Percentiles rank a stretch among this genome's conserved stretches.
Conservation (phyloP, 2,888 invertebrate species). For the Acrobasis suavella region DNA sequence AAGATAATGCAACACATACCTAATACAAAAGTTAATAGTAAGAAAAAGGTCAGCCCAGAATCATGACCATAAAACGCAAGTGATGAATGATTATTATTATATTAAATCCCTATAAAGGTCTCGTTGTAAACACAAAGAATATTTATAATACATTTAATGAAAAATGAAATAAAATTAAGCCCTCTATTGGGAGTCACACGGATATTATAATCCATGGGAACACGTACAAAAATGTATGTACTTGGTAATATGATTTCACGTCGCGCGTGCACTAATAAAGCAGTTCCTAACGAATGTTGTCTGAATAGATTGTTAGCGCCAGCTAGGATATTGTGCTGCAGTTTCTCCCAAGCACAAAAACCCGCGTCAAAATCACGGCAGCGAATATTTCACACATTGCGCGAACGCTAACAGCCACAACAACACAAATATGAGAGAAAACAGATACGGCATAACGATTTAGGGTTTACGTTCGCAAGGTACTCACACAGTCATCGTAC, state of each 20-base stretch:
- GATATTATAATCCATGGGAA: not conserved
- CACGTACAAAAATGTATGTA: not conserved
- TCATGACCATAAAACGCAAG: too few relatives aligned
- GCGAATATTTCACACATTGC: conserved; percentile 29
- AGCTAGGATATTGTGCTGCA: conserved; percentile 3
- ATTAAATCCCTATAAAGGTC: too few relatives aligned
- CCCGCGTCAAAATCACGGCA: conserved; percentile 5
- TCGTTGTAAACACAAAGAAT: too few relatives aligned
- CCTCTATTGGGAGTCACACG: not conserved
- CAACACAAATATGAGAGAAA: not conserved
- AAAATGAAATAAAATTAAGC: too few relatives aligned
- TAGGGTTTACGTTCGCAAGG: too few relatives aligned
- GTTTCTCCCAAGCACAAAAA: conserved; percentile 11
- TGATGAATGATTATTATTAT: too few relatives aligned
- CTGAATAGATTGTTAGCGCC: conserved; percentile 19
- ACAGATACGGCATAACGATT: not conserved
- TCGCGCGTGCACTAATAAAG: not conserved
- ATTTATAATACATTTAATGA: too few relatives aligned
- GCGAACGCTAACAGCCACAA: not conserved
- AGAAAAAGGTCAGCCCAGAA: too few relatives aligned
- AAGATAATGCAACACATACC: too few relatives aligned
- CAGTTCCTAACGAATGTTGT: conserved; percentile 8
- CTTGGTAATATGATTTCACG: not conserved
- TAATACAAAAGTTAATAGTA: too few relatives aligned
- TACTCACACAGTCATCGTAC: too few relatives aligned